Evolutionary conservation across 2,888 invertebrate species (phyloP), one percentile per base, ranked within the genome.

Genomic region (Synergus umbraculus): DNA sequence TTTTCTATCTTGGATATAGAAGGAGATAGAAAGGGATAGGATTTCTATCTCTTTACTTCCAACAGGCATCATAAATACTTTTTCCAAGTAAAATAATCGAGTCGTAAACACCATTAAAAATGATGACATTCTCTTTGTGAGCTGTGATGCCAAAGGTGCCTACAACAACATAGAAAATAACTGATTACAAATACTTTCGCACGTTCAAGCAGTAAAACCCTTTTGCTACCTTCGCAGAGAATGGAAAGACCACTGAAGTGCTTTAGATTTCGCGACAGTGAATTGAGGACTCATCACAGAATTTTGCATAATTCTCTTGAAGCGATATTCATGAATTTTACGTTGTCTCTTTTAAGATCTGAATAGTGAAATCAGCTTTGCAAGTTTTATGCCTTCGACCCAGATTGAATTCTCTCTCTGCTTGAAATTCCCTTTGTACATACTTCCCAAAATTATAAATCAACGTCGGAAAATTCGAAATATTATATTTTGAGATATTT

Each of bases 281-380:
- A 73, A 73, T 73, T 73, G 73, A 54, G n/a, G 54, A 54, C 73
- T 54, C 73, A 73, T 73, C 73, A 73, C 37, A 54, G 49, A 49
- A 43, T 66, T 66, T 66, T 54, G 54, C 54, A 73, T 73, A 73
- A 73, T 73, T 73, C 54, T 22, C n/a, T n/a, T 49, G 2, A 15
- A 73, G n/a, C 37, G 54, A 54, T 37, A 29, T 73, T 54, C 54
- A 54, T 73, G 73, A n/a, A 73, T 54, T 73, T 54, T 54, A 37
- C 37, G 37, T 54, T 73, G 54, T 54, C 37, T 69, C 69, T 29
- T 49, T 54, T 73, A 54, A 49, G 73, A 10, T 8, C 15, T n/a
- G n/a, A 54, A 15, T 49, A 69, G 49, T 69, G 37, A 54, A 49
- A 54, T 46, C 46, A 15, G 7, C 15, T 69, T 69, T n/a, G 29